Evolutionary conservation across 2,113 vertebrate genomes (phyloP), one percentile per base, ranked within the genome.

Genomic region (Rynchops niger): DNA sequence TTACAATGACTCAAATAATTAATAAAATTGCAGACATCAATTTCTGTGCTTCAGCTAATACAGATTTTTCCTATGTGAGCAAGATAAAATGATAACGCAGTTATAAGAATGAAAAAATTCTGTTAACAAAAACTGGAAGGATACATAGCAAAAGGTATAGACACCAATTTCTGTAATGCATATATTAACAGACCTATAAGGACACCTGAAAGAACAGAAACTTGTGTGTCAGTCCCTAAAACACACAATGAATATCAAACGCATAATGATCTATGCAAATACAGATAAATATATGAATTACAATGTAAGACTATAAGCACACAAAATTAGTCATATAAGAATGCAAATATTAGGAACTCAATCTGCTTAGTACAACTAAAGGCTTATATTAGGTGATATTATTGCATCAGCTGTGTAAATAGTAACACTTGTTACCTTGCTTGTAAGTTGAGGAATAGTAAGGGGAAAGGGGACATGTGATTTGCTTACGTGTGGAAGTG

Each of bases 1-100:
- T 82, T 69, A 74, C 26, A 42, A 58, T 77, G 84, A 92, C 87
- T 95, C 66, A 92, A 55, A 58, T 55, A 61, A 94, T 70, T 97
- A 78, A 82, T 56, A 67, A 88, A 92, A 96, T 16, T 67, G 91
- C 76, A 86, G 73, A 40, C 14, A 73, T 85, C 58, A 70, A 21
- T 76, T 92, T 86, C 49, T 36, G 73, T 77, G 42, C 82, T 73
- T 53, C 40, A 72, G 77, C 74, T 88, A 50, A 83, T n/a, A 42
- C 49, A 77, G 50, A 67, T 18, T 73, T 77, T 36, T 65, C 61
- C 29, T 72, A 12, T 9, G 34, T 66, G 36, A 86, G 65, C 42
- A 73, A 82, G 47, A 79, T 14, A 78, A 88, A 92, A 91, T 63
- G 71, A 32, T 81, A 82, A 72, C 43, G 23, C 34, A 80, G 40